Conservation (phyloP, 2,888 invertebrate species). For the Epirrhoe alternata region DNA sequence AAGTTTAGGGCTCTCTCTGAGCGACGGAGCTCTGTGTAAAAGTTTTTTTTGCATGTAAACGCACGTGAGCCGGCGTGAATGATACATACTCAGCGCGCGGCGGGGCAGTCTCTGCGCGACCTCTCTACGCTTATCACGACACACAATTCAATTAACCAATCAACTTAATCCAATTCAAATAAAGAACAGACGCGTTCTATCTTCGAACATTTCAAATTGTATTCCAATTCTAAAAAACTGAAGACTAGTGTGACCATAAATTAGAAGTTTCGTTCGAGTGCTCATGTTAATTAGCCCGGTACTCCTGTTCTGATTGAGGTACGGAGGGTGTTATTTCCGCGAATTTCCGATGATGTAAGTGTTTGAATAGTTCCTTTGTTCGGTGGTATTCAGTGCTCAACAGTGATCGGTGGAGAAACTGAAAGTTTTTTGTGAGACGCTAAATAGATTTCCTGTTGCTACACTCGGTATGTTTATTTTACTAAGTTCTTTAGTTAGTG, state of each 20-base stretch:
- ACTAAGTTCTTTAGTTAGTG: conserved; percentile 24
- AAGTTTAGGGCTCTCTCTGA: conserved; percentile 56
- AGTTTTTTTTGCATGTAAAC: conserved; percentile 74
- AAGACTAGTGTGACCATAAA: conserved; percentile 41
- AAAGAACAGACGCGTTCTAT: conserved; percentile 43
- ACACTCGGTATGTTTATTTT: conserved; percentile 56
- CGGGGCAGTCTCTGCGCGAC: conserved; percentile 75
- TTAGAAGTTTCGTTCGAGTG: conserved; percentile 49
- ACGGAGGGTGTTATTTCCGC: conserved; percentile 43
- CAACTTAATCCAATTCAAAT: conserved; percentile 62
- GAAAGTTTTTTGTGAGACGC: conserved; percentile 66
- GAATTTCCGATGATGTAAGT: conserved; percentile 77
- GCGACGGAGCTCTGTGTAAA: conserved; percentile 68
- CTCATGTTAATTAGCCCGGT: conserved; percentile 55
- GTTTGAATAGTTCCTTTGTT: conserved; percentile 71
- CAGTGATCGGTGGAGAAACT: conserved; percentile 65
- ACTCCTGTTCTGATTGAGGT: conserved; percentile 47
- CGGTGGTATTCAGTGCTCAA: conserved; percentile 48
- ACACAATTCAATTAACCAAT: conserved; percentile 68
- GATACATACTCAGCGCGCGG: conserved; percentile 62
- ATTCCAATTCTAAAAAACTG: conserved; percentile 15
- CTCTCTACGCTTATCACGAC: conserved; percentile 78
- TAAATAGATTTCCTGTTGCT: conserved; percentile 55
- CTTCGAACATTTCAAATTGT: conserved; percentile 29
- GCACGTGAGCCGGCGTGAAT: conserved; percentile 77